Percentiles rank a stretch among this genome's conserved stretches.
Evolutionary conservation across 2,888 invertebrate genomes (phyloP).

Genomic region (Steinernema hermaphroditum): DNA sequence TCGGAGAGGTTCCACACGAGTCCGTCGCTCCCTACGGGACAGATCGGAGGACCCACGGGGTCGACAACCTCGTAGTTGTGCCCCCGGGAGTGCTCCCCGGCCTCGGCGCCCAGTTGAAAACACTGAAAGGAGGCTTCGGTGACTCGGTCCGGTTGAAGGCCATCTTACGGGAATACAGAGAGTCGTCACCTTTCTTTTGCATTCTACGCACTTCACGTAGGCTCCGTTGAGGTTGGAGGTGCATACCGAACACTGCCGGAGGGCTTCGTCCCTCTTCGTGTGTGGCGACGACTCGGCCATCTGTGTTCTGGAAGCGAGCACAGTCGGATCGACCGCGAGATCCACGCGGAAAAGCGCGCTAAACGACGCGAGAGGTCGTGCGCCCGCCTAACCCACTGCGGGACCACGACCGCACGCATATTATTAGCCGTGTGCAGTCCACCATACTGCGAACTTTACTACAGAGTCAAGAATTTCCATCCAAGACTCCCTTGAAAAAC

Average conservation of each 20-base stretch:
- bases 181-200: not conserved
- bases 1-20: conserved; percentile 39
- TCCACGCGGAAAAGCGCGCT: conserved; percentile 15
- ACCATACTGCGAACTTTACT: not conserved
- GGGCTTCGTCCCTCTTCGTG: not conserved
- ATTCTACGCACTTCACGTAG: conserved; percentile 19
- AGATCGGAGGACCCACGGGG: conserved; percentile 34
- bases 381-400: not conserved
- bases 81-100: conserved; percentile 50
- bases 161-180: conserved; percentile 13
- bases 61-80: conserved; percentile 52
- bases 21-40: conserved; percentile 12
- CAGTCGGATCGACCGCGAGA: not conserved
- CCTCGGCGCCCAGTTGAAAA: conserved; percentile 55
- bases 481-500: conserved; percentile 5
- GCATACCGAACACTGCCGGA: conserved; percentile 8
- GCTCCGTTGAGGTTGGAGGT: not conserved
- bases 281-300: conserved; percentile 24
- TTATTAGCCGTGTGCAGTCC: conserved; percentile 21
- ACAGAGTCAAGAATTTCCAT: not conserved
- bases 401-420: not conserved
- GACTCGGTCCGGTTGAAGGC: not conserved
- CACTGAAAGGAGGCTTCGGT: conserved; percentile 48
- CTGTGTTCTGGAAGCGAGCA: not conserved
- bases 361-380: not conserved